Evolutionary conservation across 2,113 vertebrate species (phyloP), one percentile per base, ranked within the genome.

Genomic region (Ondatra zibethicus): DNA sequence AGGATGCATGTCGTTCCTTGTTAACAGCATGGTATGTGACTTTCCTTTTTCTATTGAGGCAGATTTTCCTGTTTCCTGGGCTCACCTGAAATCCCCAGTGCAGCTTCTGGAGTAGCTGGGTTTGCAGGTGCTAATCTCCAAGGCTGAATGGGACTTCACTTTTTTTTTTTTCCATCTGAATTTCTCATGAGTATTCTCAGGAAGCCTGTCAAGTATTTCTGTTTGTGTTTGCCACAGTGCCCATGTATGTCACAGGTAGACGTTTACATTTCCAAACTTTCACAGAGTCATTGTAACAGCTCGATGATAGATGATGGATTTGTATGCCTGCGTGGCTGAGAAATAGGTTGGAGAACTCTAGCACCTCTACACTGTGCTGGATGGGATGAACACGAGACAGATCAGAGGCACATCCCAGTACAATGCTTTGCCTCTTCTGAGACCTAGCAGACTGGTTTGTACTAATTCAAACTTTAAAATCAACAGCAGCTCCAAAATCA

Each of bases 321-420:
- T n/a, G n/a, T n/a, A n/a, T n/a, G n/a, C n/a, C n/a, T n/a, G n/a
- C n/a, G n/a, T 92, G 25, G 88, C n/a, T 78, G 36, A 76, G 29
- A 63, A 78, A 19, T 17, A 45, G 47, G 3, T 31, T 8, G 5
- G 27, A 68, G 88, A 12, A 70, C 7, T 29, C 5, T 8, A 13
- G 3, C 10, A 5, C 16, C 7, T 8, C 50, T 21, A 3, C 7
- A 3, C 5, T 21, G 19, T 31, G 3, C 27, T 8, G 1, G 0
- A 36, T 3, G 29, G 17, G 23, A 80, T 29, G 17, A 73, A 36
- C 8, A 17, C 72, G 33, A n/a, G 33, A 11, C 5, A 29, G 36
- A 70, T 55, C 6, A 45, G 65, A 66, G 70, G 23, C n/a, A 21
- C 25, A 5, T 29, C 10, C 25, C 10, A 2, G 66, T 9, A 21